Evolutionary conservation across 2,797 vertebrate species (phyloP).

Genomic region (Choloepus didactylus): DNA sequence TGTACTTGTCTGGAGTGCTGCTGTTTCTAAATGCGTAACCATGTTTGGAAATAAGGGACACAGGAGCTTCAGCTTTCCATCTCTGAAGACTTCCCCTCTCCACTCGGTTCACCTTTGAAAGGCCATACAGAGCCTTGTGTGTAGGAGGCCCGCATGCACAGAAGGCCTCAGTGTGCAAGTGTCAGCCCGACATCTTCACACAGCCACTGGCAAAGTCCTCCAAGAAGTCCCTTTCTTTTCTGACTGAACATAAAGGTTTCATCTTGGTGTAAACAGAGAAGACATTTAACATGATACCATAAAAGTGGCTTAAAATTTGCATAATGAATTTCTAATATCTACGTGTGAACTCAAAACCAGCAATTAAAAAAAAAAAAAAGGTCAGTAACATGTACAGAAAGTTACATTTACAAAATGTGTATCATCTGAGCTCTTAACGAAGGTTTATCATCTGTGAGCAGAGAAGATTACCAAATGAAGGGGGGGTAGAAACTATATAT

Average conservation of each 20-base stretch:
- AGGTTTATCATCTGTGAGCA: not conserved
- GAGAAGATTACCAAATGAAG: not conserved
- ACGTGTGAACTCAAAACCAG: slow-evolving; percentile 50
- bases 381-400: not conserved
- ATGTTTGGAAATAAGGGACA: slow-evolving; percentile 37
- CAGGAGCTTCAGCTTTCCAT: not conserved
- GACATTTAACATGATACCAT: slow-evolving; percentile 49
- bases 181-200: slow-evolving; percentile 73
- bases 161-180: slow-evolving; percentile 83
- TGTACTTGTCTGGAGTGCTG: not conserved
- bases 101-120: slow-evolving; percentile 81
- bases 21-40: slow-evolving; percentile 61
- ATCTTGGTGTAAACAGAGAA: slow-evolving; percentile 74
- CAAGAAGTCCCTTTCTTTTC: slow-evolving; percentile 80
- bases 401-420: not conserved
- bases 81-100: slow-evolving; percentile 63
- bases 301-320: slow-evolving; percentile 67
- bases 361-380: not conserved
- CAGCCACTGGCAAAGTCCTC: slow-evolving; percentile 74
- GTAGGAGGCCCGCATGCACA: slow-evolving; percentile 72
- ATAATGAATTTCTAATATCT: slow-evolving; percentile 44
- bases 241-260: slow-evolving; percentile 80
- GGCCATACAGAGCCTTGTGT: slow-evolving; percentile 56
- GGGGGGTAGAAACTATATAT: not conserved
- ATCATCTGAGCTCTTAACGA: not conserved